phyloP scores from a whole-genome alignment of 2,888 invertebrate species.

The Lasioglossum pauxillum region DNA sequence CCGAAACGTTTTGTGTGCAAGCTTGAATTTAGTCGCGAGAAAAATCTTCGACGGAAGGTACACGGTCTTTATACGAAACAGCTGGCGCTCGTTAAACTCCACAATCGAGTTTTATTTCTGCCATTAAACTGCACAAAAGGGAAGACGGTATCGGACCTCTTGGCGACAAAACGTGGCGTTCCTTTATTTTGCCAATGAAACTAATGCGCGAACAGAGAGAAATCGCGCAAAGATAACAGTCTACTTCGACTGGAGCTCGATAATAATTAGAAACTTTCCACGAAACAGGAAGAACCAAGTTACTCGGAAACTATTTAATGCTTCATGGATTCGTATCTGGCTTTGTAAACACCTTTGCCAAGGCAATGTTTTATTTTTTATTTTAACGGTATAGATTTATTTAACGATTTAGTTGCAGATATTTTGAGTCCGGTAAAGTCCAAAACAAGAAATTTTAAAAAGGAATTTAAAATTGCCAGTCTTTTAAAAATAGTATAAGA shows the following conservation, averaged over 20 bases:
- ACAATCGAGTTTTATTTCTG: conserved; percentile 29
- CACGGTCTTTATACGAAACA: conserved; percentile 9
- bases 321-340: not conserved
- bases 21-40: conserved; percentile 8
- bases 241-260: not conserved
- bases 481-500: too few relatives aligned
- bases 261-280: conserved; percentile 10
- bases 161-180: conserved; percentile 18
- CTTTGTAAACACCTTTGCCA: not conserved
- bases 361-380: not conserved
- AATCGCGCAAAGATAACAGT: not conserved
- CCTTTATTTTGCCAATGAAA: conserved; percentile 38
- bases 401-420: accelerated
- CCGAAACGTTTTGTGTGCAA: too few relatives aligned
- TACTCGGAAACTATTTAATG: not conserved
- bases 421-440: too few relatives aligned
- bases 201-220: not conserved
- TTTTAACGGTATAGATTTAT: too few relatives aligned
- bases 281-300: not conserved
- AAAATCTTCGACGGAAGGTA: conserved; percentile 7
- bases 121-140: conserved; percentile 23
- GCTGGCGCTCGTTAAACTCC: conserved; percentile 39
- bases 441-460: too few relatives aligned
- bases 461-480: too few relatives aligned
- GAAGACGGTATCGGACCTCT: conserved; percentile 21